Evolutionary conservation across 1,140 invertebrate genomes (phyloP), one percentile per base, ranked within the genome.

Genomic region (Euura lappo): DNA sequence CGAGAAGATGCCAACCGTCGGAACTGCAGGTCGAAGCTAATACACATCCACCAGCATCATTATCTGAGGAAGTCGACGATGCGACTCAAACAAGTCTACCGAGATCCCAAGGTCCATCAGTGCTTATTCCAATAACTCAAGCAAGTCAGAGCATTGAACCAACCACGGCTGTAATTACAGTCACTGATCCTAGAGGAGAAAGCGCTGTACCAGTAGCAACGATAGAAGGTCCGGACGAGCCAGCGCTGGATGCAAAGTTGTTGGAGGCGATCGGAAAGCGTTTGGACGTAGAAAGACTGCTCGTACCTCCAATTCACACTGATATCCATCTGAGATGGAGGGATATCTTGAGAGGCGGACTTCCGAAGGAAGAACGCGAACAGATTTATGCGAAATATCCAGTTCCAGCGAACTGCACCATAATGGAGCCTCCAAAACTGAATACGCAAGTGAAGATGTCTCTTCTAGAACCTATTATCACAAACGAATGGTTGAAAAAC

Each of bases 381-480:
- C 28, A 13, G 45, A 6, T 78, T 1, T 10, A 75, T 6, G 71
- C 71, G 13, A 74, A 74, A 68, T 77, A 77, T 70, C 68, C 68
- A 6, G 42, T 64, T 3, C 72, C 77, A 7, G 70, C 11, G 1
- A 77, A 79, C 69, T 69, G 69, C 44, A 6, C 65, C 6, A 44
- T 68, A 7, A 68, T 77, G 5, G 74, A 77, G 28, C 70, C 72
- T 4, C 76, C 76, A 45, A 77, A 76, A 73, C 42, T 80, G 0
- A 76, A 80, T 28, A 11, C 70, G 7, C 71, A 72, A 65, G 43
- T 80, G 8, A 71, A 71, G 70, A 42, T 71, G 8, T 60, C 72
- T 43, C 44, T 80, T 7, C 66, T 44, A 10, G 77, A 75, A 2
- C n/a, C 71, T 11, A 68, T 76, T 3, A 6, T 77, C 11, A 73